phyloP scores from a whole-genome alignment of 2,797 vertebrate genomes.

The Enteromius thamalakanensis region DNA sequence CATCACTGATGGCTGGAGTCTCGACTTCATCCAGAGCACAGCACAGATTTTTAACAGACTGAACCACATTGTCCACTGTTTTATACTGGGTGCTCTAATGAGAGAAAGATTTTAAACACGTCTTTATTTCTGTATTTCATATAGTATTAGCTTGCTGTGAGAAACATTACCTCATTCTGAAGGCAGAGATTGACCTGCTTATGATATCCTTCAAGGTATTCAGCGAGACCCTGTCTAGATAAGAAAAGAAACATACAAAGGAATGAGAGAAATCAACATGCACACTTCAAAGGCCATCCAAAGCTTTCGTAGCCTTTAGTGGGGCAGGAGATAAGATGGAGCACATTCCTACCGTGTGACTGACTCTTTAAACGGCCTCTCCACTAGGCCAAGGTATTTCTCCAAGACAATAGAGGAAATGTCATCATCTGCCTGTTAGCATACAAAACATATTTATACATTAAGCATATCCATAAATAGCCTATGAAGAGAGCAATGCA shows the following conservation, averaged over 20 bases:
- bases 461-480: not conserved
- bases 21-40: constrained; percentile 90
- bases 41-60: constrained; percentile 91
- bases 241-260: constrained; percentile 43
- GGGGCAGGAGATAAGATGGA: not conserved
- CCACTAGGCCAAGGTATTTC: constrained; percentile 85
- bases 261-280: constrained; percentile 28
- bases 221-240: constrained; percentile 85
- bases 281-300: constrained; percentile 3
- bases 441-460: not conserved
- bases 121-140: not conserved
- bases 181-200: constrained; percentile 85
- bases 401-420: constrained; percentile 82
- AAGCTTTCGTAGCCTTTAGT: not conserved
- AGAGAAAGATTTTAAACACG: not conserved
- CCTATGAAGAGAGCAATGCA: not conserved
- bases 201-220: constrained; percentile 89
- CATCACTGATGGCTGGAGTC: constrained; percentile 85
- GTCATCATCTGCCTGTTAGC: constrained; percentile 88
- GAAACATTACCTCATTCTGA: constrained; percentile 84
- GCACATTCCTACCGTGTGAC: constrained; percentile 83
- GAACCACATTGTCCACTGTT: constrained; percentile 87
- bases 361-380: constrained; percentile 91
- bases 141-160: not conserved
- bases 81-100: constrained; percentile 85